Percentiles rank a stretch among this genome's conserved stretches.
Conservation (phyloP, 2,797 vertebrate species). For the Menidia menidia region DNA sequence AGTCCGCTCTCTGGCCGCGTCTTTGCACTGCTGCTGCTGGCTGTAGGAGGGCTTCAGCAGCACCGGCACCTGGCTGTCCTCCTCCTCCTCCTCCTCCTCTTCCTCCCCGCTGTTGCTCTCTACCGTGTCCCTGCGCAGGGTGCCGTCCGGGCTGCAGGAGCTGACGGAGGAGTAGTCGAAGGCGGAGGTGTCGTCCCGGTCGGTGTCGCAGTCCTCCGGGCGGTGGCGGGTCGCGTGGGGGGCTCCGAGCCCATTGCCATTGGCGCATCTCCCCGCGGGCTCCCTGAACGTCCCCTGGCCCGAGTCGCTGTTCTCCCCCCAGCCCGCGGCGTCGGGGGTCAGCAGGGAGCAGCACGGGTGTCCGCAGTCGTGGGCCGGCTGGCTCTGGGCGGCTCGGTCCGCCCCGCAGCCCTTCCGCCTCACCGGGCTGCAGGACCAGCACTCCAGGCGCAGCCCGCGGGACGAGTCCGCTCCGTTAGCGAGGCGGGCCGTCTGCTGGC, state of each 20-base stretch:
- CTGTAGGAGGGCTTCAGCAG: conserved; percentile 79
- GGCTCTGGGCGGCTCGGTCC: conserved; percentile 24
- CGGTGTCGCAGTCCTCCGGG: conserved; percentile 64
- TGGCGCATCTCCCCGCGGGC: conserved; percentile 35
- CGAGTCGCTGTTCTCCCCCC: conserved; percentile 79
- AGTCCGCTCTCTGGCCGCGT: conserved; percentile 68
- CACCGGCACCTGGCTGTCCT: conserved; percentile 84
- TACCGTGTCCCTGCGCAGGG: conserved; percentile 59
- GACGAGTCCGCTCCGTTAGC: conserved; percentile 42
- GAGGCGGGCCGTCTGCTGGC: conserved; percentile 14
- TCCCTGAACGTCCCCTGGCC: conserved; percentile 78
- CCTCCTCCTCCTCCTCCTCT: conserved; percentile 80
- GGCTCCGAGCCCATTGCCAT: conserved; percentile 39
- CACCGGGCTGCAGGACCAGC: conserved; percentile 75
- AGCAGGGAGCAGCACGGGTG: conserved; percentile 57
- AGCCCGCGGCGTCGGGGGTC: conserved; percentile 43
- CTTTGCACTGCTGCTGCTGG: conserved; percentile 53
- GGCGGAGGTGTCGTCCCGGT: conserved; percentile 79
- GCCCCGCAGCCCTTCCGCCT: conserved; percentile 58
- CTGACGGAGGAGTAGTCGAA: conserved; percentile 85
- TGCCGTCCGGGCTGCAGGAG: conserved; percentile 81
- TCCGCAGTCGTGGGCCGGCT: conserved; percentile 38
- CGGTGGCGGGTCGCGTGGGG: conserved; percentile 4
- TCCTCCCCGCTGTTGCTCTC: conserved; percentile 58
- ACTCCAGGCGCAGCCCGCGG: conserved; percentile 68